Evolutionary conservation across 2,113 vertebrate genomes (phyloP).

Genomic region (Megaptera novaeangliae): DNA sequence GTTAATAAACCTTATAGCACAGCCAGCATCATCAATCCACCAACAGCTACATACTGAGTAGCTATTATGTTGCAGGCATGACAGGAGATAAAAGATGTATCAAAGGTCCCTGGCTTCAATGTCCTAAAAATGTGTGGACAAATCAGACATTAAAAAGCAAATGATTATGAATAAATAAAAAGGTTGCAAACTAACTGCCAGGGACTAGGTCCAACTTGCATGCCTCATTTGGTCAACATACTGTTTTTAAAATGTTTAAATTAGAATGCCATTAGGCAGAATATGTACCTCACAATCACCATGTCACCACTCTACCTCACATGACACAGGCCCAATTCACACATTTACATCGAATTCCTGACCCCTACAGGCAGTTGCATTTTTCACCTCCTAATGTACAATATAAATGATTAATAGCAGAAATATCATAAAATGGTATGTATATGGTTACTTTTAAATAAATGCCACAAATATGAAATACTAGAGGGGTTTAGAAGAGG

Average conservation of each 20-base stretch:
- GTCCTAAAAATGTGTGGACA: constrained; percentile 45
- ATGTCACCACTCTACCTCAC: neutral
- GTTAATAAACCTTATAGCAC: constrained; percentile 29
- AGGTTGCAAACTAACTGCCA: neutral
- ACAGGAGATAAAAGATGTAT: constrained; percentile 32
- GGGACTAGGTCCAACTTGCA: neutral
- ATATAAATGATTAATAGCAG: neutral
- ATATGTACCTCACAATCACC: neutral
- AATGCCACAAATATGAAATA: neutral
- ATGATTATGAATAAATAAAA: constrained; percentile 45
- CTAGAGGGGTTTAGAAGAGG: neutral
- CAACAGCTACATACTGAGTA: neutral
- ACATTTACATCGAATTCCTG: neutral
- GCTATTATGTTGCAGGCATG: neutral
- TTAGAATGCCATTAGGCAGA: neutral
- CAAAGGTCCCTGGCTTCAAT: neutral
- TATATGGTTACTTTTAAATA: neutral
- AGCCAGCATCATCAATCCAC: constrained; percentile 9
- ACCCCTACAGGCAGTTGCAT: neutral
- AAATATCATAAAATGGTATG: neutral
- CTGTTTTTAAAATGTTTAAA: neutral
- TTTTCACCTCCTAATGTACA: neutral
- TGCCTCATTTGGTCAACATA: neutral
- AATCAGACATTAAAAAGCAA: constrained; percentile 56
- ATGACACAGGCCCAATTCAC: neutral